phyloP scores from a whole-genome alignment of 2,113 vertebrate genomes.

The Tetrao urogallus region DNA sequence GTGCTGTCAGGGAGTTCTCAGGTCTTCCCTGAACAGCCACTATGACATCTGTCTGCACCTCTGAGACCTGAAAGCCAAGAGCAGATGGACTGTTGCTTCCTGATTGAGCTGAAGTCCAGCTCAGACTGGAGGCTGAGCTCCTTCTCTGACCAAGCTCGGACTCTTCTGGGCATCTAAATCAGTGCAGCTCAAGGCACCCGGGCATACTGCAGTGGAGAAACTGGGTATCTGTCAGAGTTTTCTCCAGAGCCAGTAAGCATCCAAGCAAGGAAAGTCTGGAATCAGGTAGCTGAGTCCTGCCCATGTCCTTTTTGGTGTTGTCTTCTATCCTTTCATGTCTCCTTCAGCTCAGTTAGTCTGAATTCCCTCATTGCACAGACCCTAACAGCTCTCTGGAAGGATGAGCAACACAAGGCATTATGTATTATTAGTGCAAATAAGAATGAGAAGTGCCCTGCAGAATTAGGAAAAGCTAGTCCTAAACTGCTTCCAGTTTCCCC shows the following conservation, averaged over 20 bases:
- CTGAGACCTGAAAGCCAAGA: background rate
- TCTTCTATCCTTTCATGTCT: background rate
- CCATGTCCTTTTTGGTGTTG: background rate
- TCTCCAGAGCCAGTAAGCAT: background rate
- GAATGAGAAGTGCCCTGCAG: background rate
- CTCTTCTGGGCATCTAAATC: background rate
- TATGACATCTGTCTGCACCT: background rate
- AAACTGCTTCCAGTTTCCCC: background rate
- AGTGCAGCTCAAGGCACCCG: background rate
- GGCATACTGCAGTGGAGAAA: background rate
- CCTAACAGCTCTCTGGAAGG: background rate
- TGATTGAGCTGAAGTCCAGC: background rate
- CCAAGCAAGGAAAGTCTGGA: background rate
- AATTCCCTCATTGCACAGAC: background rate
- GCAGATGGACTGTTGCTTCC: rapidly evolving
- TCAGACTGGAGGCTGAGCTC: background rate
- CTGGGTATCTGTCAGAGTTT: background rate
- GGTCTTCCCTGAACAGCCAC: background rate
- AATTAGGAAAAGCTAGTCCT: background rate
- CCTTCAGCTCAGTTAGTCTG: background rate
- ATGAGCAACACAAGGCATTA: background rate
- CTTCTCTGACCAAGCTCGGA: background rate
- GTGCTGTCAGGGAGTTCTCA: background rate
- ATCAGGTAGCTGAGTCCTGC: background rate
- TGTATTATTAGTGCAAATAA: background rate